These are phyloP conservation scores for Tridacna crocea DNA, from an alignment of 2,888 invertebrate genomes.

Conservation along the genomic window DNA sequence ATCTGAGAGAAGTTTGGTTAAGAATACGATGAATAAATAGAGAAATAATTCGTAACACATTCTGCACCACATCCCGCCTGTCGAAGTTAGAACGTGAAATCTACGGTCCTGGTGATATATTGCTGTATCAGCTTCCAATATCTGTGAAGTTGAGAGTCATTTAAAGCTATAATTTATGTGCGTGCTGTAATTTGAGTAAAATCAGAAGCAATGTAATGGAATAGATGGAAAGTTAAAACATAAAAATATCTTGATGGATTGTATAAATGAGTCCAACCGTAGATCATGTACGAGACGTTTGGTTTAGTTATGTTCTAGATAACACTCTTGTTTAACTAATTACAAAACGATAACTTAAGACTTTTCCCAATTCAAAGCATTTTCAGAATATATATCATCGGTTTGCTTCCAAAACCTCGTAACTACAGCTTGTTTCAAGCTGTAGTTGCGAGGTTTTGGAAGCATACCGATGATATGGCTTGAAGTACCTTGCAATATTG, in stretches of 20 bases:
- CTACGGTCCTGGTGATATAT: slow-evolving; percentile 36
- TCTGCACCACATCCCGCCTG: slow-evolving; percentile 12
- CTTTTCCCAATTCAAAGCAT: no score
- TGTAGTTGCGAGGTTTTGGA: no score
- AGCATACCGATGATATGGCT: no score
- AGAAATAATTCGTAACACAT: slow-evolving; percentile 18
- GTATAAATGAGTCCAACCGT: neutral
- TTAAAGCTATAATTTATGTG: slow-evolving; percentile 44
- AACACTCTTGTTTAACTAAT: no score
- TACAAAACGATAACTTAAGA: no score
- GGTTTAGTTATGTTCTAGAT: no score
- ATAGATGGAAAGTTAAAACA: slow-evolving; percentile 1
- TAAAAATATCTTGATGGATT: slow-evolving; percentile 11
- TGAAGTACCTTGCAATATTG: no score
- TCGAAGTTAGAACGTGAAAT: slow-evolving; percentile 11
- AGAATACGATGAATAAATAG: slow-evolving; percentile 5
- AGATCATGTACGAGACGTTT: no score
- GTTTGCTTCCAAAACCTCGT: no score
- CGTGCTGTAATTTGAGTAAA: slow-evolving; percentile 7
- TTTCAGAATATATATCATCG: no score
- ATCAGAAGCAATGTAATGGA: slow-evolving; percentile 17
- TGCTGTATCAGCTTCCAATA: slow-evolving; percentile 23
- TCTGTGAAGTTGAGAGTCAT: slow-evolving; percentile 49
- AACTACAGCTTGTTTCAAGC: no score
- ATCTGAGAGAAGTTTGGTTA: slow-evolving; percentile 7